These are phyloP conservation scores for Meloidogyne chitwoodi DNA, from an alignment of 1,140 invertebrate species.

Conservation along the genomic window DNA sequence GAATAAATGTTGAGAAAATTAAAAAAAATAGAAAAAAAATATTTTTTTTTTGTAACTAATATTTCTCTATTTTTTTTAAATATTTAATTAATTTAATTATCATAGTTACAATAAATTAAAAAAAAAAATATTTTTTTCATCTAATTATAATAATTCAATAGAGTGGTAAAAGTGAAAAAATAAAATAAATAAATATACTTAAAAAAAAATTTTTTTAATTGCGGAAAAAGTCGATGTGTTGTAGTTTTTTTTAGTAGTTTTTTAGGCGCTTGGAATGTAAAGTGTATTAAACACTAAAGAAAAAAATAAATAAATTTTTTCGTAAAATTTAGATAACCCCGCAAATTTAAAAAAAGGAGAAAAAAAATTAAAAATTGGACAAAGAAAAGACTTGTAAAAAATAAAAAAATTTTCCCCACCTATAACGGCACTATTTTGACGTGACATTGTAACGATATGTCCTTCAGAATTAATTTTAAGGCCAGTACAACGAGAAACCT, in stretches of 20 bases:
- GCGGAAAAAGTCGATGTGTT: background rate
- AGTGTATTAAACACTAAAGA: background rate
- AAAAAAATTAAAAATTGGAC: constrained; percentile 9
- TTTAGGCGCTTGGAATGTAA: background rate
- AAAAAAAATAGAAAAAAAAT: background rate
- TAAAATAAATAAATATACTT: background rate
- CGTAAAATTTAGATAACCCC: too few species aligned
- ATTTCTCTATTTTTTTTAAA: background rate
- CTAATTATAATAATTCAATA: background rate
- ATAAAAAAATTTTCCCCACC: background rate
- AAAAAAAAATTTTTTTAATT: background rate
- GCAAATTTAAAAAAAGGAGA: background rate
- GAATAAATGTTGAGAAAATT: background rate
- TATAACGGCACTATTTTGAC: constrained; percentile 32
- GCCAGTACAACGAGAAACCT: constrained; percentile 35
- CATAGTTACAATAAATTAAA: too few species aligned
- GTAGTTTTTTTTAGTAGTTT: background rate
- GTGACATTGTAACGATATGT: constrained; percentile 28
- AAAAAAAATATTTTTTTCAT: too few species aligned
- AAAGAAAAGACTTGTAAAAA: too few species aligned
- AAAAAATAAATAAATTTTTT: background rate
- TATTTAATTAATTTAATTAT: too few species aligned
- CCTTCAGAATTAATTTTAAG: constrained; percentile 27
- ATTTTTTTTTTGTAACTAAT: background rate
- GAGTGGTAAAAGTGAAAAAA: background rate